Conservation (phyloP, 2,888 invertebrate species). For the Tholera decimalis region DNA sequence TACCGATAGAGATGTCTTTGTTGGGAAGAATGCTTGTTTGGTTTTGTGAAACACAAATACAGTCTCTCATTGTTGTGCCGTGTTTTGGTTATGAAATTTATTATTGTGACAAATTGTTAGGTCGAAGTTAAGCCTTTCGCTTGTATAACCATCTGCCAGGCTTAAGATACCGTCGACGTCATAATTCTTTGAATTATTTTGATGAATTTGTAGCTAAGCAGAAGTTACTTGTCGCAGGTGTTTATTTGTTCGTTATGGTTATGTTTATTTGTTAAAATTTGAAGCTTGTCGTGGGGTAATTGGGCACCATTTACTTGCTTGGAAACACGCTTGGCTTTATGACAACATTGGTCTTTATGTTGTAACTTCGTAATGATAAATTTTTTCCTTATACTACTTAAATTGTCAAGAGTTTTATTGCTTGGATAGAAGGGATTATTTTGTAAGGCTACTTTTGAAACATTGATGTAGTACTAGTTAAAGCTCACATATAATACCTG, state of each 20-base stretch:
- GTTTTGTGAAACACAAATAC: conserved; percentile 84
- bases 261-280: conserved; percentile 30
- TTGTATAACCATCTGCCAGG: conserved; percentile 78
- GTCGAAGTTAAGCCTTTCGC: conserved; percentile 84
- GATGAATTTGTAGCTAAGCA: conserved; percentile 62
- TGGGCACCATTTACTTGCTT: not conserved
- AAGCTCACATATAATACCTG: not conserved
- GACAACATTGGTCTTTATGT: conserved; percentile 1
- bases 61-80: conserved; percentile 78
- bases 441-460: not conserved
- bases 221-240: conserved; percentile 53
- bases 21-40: conserved; percentile 83
- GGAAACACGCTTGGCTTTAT: conserved; percentile 4
- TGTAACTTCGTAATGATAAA: not conserved
- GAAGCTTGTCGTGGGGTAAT: conserved; percentile 6
- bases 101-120: conserved; percentile 89
- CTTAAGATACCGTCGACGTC: conserved; percentile 71
- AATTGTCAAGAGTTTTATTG: not conserved
- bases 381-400: too few relatives aligned
- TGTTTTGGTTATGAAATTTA: conserved; percentile 89
- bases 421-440: conserved; percentile 2
- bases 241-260: conserved; percentile 41
- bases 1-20: conserved; percentile 89
- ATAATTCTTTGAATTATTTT: conserved; percentile 73
- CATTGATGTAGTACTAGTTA: not conserved